A percentile compares a stretch with the other conserved stretches of the same genome.
Evolutionary conservation across 2,797 vertebrate species (phyloP).

Genomic region (Discoglossus pictus): DNA sequence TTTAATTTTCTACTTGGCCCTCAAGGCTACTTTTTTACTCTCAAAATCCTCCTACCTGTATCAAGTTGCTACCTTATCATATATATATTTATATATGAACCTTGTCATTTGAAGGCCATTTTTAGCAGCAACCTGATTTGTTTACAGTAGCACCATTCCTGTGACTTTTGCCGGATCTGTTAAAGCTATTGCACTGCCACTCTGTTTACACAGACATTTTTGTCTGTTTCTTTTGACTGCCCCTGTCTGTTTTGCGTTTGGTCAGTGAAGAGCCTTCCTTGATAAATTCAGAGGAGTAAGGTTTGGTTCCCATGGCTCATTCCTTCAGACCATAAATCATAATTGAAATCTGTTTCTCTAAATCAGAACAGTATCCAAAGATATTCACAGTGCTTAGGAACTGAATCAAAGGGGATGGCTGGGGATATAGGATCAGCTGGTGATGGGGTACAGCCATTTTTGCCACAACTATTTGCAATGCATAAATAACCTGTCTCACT

Average conservation of each 20-base stretch:
- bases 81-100: too few relatives aligned
- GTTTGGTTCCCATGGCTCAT: conserved; percentile 44
- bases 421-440: conserved; percentile 86
- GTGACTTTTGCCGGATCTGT: conserved; percentile 79
- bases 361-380: conserved; percentile 41
- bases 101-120: conserved; percentile 66
- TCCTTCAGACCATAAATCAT: conserved; percentile 47
- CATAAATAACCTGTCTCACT: conserved; percentile 63
- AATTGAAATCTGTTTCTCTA: conserved; percentile 52
- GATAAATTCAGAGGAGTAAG: conserved; percentile 54
- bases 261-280: conserved; percentile 50
- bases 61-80: too few relatives aligned
- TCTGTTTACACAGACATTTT: conserved; percentile 53
- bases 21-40: conserved; percentile 15
- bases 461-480: conserved; percentile 64
- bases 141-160: conserved; percentile 84
- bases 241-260: conserved; percentile 45
- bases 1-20: conserved; percentile 26
- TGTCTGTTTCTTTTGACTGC: conserved; percentile 47
- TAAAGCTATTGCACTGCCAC: conserved; percentile 67
- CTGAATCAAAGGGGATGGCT: conserved; percentile 61
- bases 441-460: conserved; percentile 80
- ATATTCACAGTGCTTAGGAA: conserved; percentile 50
- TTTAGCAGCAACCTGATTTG: conserved; percentile 64
- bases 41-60: conserved; percentile 6